phyloP scores from a whole-genome alignment of 2,113 vertebrate genomes.

The Lepus timidus region DNA sequence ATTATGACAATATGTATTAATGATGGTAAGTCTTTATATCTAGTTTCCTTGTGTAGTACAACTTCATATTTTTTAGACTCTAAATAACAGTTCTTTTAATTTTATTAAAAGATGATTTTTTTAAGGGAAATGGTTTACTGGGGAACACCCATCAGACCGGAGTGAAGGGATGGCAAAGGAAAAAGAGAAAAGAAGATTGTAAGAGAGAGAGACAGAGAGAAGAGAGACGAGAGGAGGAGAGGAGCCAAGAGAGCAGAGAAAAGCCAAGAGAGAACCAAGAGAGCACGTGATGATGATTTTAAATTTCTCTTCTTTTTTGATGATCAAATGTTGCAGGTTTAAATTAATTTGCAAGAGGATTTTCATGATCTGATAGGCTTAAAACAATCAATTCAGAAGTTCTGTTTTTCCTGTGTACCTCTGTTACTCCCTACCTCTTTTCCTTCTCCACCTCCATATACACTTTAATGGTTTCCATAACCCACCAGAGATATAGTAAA shows the following conservation, averaged over 20 bases:
- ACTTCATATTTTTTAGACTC: neutral
- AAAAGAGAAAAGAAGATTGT: no score
- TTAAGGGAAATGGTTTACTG: no score
- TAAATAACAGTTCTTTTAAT: neutral
- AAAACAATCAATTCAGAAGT: neutral
- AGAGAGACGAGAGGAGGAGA: no score
- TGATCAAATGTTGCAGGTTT: neutral
- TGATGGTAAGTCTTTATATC: neutral
- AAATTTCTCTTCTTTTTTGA: neutral
- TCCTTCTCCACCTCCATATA: neutral
- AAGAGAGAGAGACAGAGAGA: no score
- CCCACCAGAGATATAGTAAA: neutral
- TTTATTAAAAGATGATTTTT: neutral
- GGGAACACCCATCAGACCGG: no score
- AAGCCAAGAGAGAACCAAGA: no score
- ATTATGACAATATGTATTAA: neutral
- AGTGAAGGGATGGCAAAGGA: no score
- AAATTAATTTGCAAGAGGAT: neutral
- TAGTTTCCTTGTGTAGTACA: neutral
- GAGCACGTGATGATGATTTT: neutral
- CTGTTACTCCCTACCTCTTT: neutral
- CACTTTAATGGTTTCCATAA: neutral
- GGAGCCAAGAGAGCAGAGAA: no score
- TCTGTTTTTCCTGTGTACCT: neutral
- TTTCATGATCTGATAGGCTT: neutral